These are phyloP conservation scores for Macroglossus sobrinus DNA, from an alignment of 2,113 vertebrate species.

Conservation along the genomic window DNA sequence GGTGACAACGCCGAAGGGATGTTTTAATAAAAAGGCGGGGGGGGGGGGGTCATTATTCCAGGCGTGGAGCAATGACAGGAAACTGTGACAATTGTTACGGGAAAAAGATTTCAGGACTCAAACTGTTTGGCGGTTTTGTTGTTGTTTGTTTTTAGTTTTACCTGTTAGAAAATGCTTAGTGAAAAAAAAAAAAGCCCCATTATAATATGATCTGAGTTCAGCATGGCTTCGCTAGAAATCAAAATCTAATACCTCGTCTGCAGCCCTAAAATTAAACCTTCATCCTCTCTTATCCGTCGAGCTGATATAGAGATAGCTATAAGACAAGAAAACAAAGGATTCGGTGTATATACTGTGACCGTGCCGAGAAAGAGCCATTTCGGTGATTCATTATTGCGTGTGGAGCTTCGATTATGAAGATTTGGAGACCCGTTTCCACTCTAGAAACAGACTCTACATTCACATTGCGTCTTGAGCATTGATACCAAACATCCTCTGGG, in stretches of 20 bases:
- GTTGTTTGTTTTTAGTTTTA: background rate
- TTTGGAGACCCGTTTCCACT: constrained; percentile 43
- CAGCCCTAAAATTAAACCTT: background rate
- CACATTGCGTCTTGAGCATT: constrained; percentile 52
- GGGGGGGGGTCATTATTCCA: background rate
- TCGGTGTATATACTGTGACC: background rate
- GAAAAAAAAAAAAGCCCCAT: background rate
- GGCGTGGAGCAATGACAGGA: background rate
- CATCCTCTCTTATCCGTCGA: background rate
- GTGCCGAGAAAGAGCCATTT: background rate
- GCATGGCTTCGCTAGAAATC: background rate
- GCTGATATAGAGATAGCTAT: background rate
- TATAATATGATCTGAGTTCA: background rate
- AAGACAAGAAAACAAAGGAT: constrained; percentile 51
- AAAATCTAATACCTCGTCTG: background rate
- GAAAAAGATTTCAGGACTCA: background rate
- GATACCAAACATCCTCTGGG: constrained; percentile 68
- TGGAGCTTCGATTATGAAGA: constrained; percentile 48
- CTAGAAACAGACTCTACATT: constrained; percentile 40
- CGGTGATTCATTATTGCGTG: background rate
- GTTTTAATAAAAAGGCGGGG: background rate
- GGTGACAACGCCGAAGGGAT: background rate
- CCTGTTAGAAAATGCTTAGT: background rate
- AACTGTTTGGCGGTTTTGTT: background rate
- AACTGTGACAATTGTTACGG: background rate